A percentile compares a stretch with the other conserved stretches of the same genome.
Evolutionary conservation across 2,113 vertebrate genomes (phyloP).

Genomic region (Clarias macrocephalus): DNA sequence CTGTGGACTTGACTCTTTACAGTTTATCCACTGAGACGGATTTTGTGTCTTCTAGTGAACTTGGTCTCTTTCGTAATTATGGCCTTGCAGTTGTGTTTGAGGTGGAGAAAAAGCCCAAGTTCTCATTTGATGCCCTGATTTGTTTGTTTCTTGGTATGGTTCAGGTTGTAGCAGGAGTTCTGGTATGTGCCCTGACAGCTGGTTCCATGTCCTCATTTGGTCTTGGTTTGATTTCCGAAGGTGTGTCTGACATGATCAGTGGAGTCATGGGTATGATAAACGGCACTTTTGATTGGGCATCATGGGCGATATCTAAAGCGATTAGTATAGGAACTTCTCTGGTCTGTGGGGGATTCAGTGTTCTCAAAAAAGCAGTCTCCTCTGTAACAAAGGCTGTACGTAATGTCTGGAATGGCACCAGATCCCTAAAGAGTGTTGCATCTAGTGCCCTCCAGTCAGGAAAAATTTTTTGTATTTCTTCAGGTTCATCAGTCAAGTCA

Average conservation of each 20-base stretch:
- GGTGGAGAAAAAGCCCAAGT: conserved; percentile 49
- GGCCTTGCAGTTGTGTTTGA: conserved; percentile 53
- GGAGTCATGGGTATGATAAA: conserved; percentile 48
- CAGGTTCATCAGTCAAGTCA: not conserved
- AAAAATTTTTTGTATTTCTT: conserved; percentile 13
- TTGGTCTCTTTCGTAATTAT: conserved; percentile 39
- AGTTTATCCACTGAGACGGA: not conserved
- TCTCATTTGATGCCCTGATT: conserved; percentile 43
- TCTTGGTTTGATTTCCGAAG: conserved; percentile 42
- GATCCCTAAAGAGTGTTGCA: conserved; percentile 25
- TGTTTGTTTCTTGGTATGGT: conserved; percentile 44
- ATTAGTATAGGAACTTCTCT: conserved; percentile 46
- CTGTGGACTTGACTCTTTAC: conserved; percentile 29
- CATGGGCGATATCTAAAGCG: conserved; percentile 49
- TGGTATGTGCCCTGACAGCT: conserved; percentile 34
- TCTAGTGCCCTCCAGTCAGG: conserved; percentile 28
- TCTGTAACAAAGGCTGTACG: not conserved
- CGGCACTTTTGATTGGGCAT: conserved; percentile 49
- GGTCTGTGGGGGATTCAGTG: conserved; percentile 35
- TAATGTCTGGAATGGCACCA: conserved; percentile 23
- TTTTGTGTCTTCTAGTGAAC: conserved; percentile 37
- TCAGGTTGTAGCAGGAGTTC: conserved; percentile 45
- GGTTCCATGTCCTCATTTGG: conserved; percentile 40
- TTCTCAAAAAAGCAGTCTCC: not conserved
- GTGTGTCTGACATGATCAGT: conserved; percentile 49